phyloP scores from a whole-genome alignment of 2,888 invertebrate species.

The Blera fallax region DNA sequence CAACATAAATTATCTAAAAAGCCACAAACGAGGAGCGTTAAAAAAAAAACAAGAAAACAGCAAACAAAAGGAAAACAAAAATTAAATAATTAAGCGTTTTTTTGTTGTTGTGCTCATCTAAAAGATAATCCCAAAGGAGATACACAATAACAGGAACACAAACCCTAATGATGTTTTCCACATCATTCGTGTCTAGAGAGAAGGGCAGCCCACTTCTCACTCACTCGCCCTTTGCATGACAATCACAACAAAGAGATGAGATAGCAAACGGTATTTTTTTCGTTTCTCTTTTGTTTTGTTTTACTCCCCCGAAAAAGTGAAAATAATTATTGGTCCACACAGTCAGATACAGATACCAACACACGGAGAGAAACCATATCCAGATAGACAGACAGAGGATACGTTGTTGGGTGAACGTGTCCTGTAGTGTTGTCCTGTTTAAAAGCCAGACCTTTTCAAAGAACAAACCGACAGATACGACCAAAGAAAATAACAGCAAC shows the following conservation, averaged over 20 bases:
- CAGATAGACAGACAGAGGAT: neutral
- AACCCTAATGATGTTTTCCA: conserved; percentile 15
- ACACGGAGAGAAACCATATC: neutral
- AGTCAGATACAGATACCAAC: conserved; percentile 10
- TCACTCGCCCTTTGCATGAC: too few species aligned
- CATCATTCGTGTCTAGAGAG: neutral
- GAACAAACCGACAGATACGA: neutral
- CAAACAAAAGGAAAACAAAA: conserved; percentile 11
- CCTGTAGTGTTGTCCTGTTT: conserved; percentile 1
- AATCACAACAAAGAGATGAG: neutral
- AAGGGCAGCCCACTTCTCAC: neutral
- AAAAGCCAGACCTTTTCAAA: neutral
- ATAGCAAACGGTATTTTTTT: neutral
- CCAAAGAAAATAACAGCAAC: neutral
- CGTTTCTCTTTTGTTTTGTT: neutral
- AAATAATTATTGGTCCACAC: neutral
- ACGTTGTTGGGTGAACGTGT: neutral
- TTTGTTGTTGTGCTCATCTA: neutral
- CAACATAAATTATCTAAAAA: conserved; percentile 19
- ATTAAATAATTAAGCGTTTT: conserved; percentile 41
- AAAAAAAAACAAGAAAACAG: neutral
- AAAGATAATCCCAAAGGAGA: conserved; percentile 2
- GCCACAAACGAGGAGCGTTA: neutral
- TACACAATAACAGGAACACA: neutral
- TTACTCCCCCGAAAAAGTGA: neutral